phyloP scores from a whole-genome alignment of 1,140 invertebrate genomes.

The Globodera rostochiensis region DNA sequence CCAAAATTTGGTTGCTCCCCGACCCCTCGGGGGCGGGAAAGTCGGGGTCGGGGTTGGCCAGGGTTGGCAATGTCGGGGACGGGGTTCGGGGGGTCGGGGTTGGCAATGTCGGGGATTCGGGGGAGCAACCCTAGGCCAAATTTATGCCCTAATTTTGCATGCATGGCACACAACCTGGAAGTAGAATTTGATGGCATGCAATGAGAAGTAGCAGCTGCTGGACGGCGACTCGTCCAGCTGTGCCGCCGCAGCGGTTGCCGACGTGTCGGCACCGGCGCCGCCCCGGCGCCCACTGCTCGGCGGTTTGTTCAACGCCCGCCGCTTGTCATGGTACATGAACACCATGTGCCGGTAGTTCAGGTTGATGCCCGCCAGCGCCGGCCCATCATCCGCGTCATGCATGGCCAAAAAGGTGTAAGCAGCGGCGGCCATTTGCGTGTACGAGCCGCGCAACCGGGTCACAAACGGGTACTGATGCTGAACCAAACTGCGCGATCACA shows the following conservation, averaged over 20 bases:
- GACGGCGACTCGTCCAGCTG: conserved; percentile 43
- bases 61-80: too few relatives aligned
- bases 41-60: too few relatives aligned
- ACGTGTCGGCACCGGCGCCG: conserved; percentile 14
- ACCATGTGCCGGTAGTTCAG: conserved; percentile 59
- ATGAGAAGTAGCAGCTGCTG: conserved; percentile 61
- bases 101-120: too few relatives aligned
- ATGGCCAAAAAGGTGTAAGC: conserved; percentile 60
- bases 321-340: conserved; percentile 65
- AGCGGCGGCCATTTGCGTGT: conserved; percentile 73
- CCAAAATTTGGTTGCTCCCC: too few relatives aligned
- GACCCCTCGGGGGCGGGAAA: too few relatives aligned
- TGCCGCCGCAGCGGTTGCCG: conserved; percentile 16
- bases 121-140: too few relatives aligned
- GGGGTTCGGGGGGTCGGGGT: too few relatives aligned
- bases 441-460: conserved; percentile 82
- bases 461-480: conserved; percentile 74
- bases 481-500: background rate
- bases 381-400: conserved; percentile 32
- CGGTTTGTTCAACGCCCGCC: conserved; percentile 56
- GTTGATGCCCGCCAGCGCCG: conserved; percentile 3
- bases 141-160: too few relatives aligned
- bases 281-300: conserved; percentile 9
- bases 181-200: conserved; percentile 64
- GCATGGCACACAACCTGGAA: conserved; percentile 33